Base-by-base conservation (phyloP, 2,888 invertebrate genomes). In the Tachina grossa region DNA sequence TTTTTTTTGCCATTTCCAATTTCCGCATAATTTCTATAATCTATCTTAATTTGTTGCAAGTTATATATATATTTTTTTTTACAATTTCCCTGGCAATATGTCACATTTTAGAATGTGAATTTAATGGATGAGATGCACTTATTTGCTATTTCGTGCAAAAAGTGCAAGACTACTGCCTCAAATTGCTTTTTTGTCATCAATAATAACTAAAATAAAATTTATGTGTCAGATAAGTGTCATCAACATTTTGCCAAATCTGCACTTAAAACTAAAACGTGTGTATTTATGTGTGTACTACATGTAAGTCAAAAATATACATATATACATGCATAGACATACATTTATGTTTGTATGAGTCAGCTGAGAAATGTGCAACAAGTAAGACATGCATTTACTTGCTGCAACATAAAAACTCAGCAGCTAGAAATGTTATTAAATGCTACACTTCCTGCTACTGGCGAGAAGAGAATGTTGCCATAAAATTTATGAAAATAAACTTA, bases 221-320 rank as follows among this genome's bases (percentile, higher is more conserved):
- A 45, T 81, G 49, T 81, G 80, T 74, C 74, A 81, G 74, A 74
- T 59, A 81, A 81, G 80, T 81, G 80, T 74, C 80, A 81, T 51
- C 74, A 68, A 68, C 51, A 61, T 57, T 81, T 63, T 79, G 71
- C 71, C 79, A 79, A 79, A 79, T 49, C 53, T 71, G 39, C 61
- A 63, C 71, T 79, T 71, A 63, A 72, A 79, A 55, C 47, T 43
- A 39, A 69, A 53, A 61, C 61, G 41, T 66, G 19, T 68, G 49
- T 61, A 41, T 31, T 31, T 41, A 41, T 68, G 14, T 66, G 10
- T n/a, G 19, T 5, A 5, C 63, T 55, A 31, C 43, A 5, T 9
- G 16, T 53, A 57, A 41, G 16, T n/a, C 11, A 39, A 55, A 45
- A 59, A 59, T 14, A 13, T 14, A 43, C 9, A 31, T 31, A 31